Evolutionary conservation across 2,888 invertebrate genomes (phyloP).

Genomic region (Drepanosiphum platanoidis): DNA sequence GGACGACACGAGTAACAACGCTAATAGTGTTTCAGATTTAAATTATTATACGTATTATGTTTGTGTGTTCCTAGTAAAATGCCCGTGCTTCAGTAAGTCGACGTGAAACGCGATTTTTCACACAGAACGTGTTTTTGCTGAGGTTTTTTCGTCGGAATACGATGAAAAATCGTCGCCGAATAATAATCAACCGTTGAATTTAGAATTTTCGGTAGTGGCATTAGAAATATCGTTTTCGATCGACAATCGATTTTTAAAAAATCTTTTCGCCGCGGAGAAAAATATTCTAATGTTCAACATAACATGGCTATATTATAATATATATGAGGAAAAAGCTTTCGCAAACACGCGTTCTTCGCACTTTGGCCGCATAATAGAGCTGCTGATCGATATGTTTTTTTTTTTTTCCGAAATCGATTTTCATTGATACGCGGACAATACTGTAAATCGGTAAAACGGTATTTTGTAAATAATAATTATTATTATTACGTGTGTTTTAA

Average conservation of each 20-base stretch:
- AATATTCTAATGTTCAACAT: not conserved
- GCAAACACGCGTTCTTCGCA: not conserved
- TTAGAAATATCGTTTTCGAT: not conserved
- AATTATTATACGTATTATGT: not conserved
- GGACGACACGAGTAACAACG: too few relatives aligned
- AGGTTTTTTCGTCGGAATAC: not conserved
- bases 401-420: too few relatives aligned
- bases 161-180: too few relatives aligned
- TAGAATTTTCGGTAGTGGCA: too few relatives aligned
- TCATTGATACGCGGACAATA: too few relatives aligned
- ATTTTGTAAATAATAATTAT: not conserved
- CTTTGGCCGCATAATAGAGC: not conserved
- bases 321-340: not conserved
- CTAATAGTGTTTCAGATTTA: not conserved
- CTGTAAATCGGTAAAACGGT: not conserved
- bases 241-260: not conserved
- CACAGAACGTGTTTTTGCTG: not conserved
- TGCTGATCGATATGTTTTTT: not conserved
- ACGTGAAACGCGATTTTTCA: not conserved
- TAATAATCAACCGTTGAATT: too few relatives aligned
- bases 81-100: constrained; percentile 41
- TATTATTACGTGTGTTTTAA: not conserved
- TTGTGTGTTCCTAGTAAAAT: constrained; percentile 20
- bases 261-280: too few relatives aligned
- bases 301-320: not conserved